These are phyloP conservation scores for Scaptomyza cyrtandrae DNA, from an alignment of 2,888 invertebrate genomes.

Conservation along the genomic window DNA sequence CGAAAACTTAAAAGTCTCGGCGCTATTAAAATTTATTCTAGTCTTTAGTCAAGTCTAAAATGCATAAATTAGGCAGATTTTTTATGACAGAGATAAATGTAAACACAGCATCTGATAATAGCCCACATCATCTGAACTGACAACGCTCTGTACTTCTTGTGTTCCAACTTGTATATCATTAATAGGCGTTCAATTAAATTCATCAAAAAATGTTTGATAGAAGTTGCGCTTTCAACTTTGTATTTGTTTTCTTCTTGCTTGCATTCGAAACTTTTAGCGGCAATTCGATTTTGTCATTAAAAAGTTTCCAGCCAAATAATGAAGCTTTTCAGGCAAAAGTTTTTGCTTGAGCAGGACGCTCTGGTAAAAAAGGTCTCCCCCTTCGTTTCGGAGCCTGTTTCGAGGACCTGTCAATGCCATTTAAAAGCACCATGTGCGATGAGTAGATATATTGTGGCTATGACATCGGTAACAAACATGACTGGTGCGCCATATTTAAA, in stretches of 20 bases:
- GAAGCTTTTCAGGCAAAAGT: slow-evolving; percentile 56
- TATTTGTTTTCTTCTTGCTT: slow-evolving; percentile 3
- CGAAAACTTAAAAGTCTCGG: not conserved
- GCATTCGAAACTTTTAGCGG: slow-evolving; percentile 5
- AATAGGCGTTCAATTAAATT: not conserved
- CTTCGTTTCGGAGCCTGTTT: not conserved
- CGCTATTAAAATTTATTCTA: not conserved
- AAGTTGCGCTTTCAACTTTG: slow-evolving; percentile 1
- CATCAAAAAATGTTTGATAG: not conserved
- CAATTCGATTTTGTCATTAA: slow-evolving; percentile 69
- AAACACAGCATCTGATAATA: too few relatives aligned
- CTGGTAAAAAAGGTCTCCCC: not conserved
- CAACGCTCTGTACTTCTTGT: not conserved
- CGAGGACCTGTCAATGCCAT: slow-evolving; percentile 85
- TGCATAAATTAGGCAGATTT: not conserved
- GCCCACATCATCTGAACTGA: too few relatives aligned
- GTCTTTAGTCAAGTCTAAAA: not conserved
- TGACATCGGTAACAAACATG: slow-evolving; percentile 88
- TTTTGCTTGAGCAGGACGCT: slow-evolving; percentile 26
- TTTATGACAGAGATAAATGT: not conserved
- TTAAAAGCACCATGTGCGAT: slow-evolving; percentile 88
- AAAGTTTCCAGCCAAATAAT: slow-evolving; percentile 64
- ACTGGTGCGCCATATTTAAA: slow-evolving; percentile 93
- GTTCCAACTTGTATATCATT: too few relatives aligned
- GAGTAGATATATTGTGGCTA: slow-evolving; percentile 89